Evolutionary conservation across 2,113 vertebrate genomes (phyloP), one percentile per base, ranked within the genome.

Genomic region (Turdus rufiventris): DNA sequence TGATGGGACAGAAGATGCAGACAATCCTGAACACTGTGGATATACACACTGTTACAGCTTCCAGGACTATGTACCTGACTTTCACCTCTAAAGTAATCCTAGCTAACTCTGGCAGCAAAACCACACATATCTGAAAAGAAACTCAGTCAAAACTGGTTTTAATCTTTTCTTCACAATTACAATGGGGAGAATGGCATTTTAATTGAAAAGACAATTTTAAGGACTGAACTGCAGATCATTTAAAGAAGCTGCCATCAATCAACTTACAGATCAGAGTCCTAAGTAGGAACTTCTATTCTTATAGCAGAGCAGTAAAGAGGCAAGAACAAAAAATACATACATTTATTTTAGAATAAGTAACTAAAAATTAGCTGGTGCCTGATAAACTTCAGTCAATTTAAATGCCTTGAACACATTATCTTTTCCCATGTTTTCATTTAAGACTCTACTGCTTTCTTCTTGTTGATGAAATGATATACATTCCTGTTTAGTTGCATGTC

Each of bases 1-100:
- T 18, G 8, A 31, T 38, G 50, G 7, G 25, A 81, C 18, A 79
- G 33, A 79, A 70, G 14, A 51, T 7, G 54, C 6, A 40, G 18
- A 40, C 10, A 45, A 29, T 48, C 11, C 50, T 84, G 38, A 47
- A 17, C 40, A 42, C 5, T 23, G 26, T 18, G 34, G 38, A n/a
- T 20, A 51, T 6, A 57, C 3, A 36, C 2, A 5, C 6, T 19
- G 19, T 53, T 57, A 50, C 0, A 1, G 6, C 19, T 62, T 62
- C 65, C 34, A 73, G 40, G 38, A 63, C 23, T 26, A 14, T 9
- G 7, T 31, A 26, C 38, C 8, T 33, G 42, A 17, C 42, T 81
- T 21, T 62, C 36, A 33, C 14, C 12, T 45, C 34, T 31, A n/a
- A 0, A 94, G 21, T 77, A 76, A 65, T n/a, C 26, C 20, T 28